These are phyloP conservation scores for Hydrotaea diabolus DNA, from an alignment of 2,888 invertebrate species.

Conservation along the genomic window DNA sequence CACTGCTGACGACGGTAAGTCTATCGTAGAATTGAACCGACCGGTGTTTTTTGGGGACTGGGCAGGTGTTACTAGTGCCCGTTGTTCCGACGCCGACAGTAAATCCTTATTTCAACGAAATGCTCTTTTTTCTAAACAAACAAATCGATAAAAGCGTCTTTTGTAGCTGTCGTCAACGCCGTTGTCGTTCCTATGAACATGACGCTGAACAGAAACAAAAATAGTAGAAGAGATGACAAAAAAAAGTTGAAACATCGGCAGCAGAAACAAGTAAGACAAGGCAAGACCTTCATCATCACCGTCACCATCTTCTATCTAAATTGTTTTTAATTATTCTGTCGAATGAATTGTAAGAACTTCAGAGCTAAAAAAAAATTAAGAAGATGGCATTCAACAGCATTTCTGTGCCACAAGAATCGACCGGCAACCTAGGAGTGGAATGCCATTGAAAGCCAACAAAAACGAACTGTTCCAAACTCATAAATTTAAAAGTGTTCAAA, in stretches of 20 bases:
- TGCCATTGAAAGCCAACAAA: background rate
- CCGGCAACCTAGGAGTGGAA: no score
- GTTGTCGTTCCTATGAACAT: background rate
- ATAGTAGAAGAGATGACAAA: no score
- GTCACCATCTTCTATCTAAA: background rate
- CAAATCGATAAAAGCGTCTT: background rate
- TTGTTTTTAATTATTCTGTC: constrained; percentile 46
- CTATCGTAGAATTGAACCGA: background rate
- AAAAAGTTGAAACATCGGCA: no score
- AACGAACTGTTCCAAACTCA: constrained; percentile 17
- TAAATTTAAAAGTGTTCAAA: constrained; percentile 56
- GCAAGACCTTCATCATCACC: no score
- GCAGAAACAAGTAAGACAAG: no score
- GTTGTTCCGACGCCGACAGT: background rate
- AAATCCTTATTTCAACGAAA: constrained; percentile 40
- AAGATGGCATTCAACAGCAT: background rate
- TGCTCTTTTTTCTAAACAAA: background rate
- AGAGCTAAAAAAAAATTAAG: background rate
- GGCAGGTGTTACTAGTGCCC: background rate
- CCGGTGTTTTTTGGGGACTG: no score
- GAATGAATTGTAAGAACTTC: constrained; percentile 16
- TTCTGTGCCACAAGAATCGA: background rate
- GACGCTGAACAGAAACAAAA: background rate
- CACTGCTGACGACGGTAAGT: background rate
- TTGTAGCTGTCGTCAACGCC: background rate